These are phyloP conservation scores for Enteromius thamalakanensis DNA, from an alignment of 2,797 vertebrate genomes.

Conservation along the genomic window DNA sequence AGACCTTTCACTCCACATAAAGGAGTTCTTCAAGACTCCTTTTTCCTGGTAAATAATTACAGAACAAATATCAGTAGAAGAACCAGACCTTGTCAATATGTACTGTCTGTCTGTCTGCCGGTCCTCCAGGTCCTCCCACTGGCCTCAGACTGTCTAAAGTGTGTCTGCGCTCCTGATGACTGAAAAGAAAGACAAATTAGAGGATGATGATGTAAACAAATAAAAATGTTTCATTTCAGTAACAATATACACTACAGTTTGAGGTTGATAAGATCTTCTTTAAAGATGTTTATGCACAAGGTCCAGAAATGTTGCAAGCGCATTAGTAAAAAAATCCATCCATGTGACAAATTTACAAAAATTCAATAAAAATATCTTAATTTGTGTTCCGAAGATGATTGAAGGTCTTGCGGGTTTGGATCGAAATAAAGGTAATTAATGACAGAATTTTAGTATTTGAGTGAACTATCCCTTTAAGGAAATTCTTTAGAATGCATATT, in stretches of 20 bases:
- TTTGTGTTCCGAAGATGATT: no score
- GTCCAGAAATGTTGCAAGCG: no score
- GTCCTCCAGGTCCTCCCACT: slow-evolving; percentile 60
- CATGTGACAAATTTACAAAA: no score
- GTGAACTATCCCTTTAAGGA: no score
- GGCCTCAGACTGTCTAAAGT: slow-evolving; percentile 79
- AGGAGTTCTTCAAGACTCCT: background rate
- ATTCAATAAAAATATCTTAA: no score
- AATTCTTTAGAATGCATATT: background rate
- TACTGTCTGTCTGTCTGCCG: slow-evolving; percentile 68
- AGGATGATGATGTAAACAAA: background rate
- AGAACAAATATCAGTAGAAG: background rate
- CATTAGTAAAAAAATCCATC: no score
- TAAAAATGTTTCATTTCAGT: background rate
- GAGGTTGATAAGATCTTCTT: background rate
- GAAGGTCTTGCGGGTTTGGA: no score
- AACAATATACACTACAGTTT: background rate
- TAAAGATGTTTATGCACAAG: background rate
- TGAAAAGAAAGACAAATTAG: slow-evolving; percentile 46
- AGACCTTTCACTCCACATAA: background rate
- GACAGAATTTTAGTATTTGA: no score
- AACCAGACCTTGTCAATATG: slow-evolving; percentile 73
- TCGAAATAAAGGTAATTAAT: no score
- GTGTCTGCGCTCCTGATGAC: slow-evolving; percentile 81
- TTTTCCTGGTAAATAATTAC: background rate